Base-by-base conservation (phyloP, 1,140 invertebrate species). In the Zelostemma sp. region DNA sequence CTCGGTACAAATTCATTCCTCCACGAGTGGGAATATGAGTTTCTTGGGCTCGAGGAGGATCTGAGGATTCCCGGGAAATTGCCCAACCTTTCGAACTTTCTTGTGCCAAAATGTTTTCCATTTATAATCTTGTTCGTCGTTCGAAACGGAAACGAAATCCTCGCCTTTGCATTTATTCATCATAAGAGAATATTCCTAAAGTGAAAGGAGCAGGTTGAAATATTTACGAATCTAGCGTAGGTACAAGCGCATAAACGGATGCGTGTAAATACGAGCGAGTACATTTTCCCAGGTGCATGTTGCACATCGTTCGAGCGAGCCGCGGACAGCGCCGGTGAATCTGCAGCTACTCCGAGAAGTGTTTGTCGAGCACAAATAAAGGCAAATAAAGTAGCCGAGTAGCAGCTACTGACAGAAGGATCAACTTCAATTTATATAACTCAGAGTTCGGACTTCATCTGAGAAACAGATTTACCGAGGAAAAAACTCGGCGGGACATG, bases 351-450 rank as follows among this genome's bases (percentile, higher is more conserved):
- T 25, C 12, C 35, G 40, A 57, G 66, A 71, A 66, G 65, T 75
- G 75, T 77, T 75, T 75, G 75, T 60, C 57, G 71, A 77, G 65
- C 68, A 70, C 73, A 77, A 78, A 77, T 77, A 77, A 78, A 78
- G 68, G 74, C 76, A 78, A 78, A 77, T 73, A 77, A 78, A 78
- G 69, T 74, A 62, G 72, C 76, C 60, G 64, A 71, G 31, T 53
- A 57, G 59, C 62, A 74, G 65, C 60, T 73, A 71, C 66, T 57
- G 68, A 54, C 67, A 54, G 73, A 75, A 65, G 68, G 73, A 75
- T 77, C 67, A 73, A 62, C 75, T 75, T 77, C 75, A 78, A 78
- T 77, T 78, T 77, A 78, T 78, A 77, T 73, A 71, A 77, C 75
- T 78, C 71, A 75, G 63, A 72, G 65, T 69, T 75, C 72, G 71